phyloP scores from a whole-genome alignment of 2,888 invertebrate species.

The Ophion costatus region DNA sequence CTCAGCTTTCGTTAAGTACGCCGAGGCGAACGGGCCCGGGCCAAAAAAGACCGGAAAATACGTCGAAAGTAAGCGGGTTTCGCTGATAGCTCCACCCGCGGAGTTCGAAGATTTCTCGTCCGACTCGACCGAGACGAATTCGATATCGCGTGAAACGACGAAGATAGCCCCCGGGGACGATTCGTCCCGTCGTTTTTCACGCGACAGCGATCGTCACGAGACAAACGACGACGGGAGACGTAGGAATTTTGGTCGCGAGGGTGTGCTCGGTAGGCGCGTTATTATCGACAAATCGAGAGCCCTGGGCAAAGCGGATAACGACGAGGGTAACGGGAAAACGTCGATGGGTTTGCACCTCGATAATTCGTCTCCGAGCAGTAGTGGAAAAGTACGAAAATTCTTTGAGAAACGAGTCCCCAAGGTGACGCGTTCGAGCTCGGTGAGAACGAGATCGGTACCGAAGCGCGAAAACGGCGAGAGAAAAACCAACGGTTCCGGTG shows the following conservation, averaged over 20 bases:
- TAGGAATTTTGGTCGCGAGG: conserved; percentile 59
- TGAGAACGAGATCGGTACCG: conserved; percentile 74
- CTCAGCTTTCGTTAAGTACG: conserved; percentile 81
- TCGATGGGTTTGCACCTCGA: conserved; percentile 22
- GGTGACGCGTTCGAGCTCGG: conserved; percentile 74
- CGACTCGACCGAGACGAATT: conserved; percentile 80
- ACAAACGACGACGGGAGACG: conserved; percentile 48
- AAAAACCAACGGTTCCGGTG: conserved; percentile 56
- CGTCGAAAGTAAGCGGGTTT: conserved; percentile 73
- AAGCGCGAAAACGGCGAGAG: conserved; percentile 70
- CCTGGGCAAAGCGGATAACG: conserved; percentile 68
- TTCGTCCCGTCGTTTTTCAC: conserved; percentile 5
- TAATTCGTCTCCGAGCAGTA: conserved; percentile 29
- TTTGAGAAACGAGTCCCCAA: conserved; percentile 71
- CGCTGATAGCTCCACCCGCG: conserved; percentile 83
- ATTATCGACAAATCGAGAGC: conserved; percentile 79
- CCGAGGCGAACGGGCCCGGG: conserved; percentile 43
- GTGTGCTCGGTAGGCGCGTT: conserved; percentile 74
- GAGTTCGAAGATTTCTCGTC: conserved; percentile 83
- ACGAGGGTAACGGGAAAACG: background rate
- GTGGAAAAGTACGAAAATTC: conserved; percentile 69
- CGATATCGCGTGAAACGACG: conserved; percentile 73
- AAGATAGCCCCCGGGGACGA: background rate
- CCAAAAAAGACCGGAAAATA: background rate
- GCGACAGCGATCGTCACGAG: conserved; percentile 57